Percentiles rank a stretch among this genome's conserved stretches.
Conservation (phyloP, 2,113 vertebrate genomes). For the Platanista minor region DNA sequence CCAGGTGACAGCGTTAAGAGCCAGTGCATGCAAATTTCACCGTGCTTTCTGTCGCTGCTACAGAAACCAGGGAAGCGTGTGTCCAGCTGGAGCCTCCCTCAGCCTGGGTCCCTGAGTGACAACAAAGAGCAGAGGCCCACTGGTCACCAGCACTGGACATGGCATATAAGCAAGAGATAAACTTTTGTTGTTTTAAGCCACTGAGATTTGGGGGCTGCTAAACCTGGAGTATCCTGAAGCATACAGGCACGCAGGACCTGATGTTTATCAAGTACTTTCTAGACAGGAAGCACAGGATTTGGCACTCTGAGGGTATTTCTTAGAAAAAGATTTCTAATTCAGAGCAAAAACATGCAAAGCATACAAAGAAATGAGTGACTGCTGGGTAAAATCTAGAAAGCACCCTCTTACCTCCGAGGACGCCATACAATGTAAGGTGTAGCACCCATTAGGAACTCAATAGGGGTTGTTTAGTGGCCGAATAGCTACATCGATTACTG, state of each 20-base stretch:
- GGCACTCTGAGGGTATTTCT: not conserved
- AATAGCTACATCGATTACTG: not conserved
- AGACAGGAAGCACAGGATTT: not conserved
- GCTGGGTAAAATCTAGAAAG: not conserved
- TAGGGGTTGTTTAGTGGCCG: fast-evolving
- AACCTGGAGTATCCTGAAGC: not conserved
- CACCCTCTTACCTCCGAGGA: not conserved
- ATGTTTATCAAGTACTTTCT: not conserved
- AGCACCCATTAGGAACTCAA: fast-evolving
- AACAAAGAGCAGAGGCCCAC: not conserved
- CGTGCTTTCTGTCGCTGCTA: fast-evolving
- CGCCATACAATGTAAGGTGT: fast-evolving
- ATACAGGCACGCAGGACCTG: not conserved
- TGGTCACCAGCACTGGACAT: not conserved
- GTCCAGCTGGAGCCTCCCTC: not conserved
- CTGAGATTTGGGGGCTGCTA: not conserved
- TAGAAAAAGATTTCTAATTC: not conserved
- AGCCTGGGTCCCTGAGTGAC: not conserved
- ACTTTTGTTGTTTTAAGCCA: not conserved
- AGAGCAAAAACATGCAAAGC: not conserved
- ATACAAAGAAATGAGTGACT: fast-evolving
- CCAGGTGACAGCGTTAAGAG: fast-evolving
- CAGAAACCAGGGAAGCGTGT: fast-evolving
- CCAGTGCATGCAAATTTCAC: fast-evolving
- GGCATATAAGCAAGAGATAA: not conserved